Conservation (phyloP, 2,113 vertebrate genomes). For the Petrocephalus microphthalmus region DNA sequence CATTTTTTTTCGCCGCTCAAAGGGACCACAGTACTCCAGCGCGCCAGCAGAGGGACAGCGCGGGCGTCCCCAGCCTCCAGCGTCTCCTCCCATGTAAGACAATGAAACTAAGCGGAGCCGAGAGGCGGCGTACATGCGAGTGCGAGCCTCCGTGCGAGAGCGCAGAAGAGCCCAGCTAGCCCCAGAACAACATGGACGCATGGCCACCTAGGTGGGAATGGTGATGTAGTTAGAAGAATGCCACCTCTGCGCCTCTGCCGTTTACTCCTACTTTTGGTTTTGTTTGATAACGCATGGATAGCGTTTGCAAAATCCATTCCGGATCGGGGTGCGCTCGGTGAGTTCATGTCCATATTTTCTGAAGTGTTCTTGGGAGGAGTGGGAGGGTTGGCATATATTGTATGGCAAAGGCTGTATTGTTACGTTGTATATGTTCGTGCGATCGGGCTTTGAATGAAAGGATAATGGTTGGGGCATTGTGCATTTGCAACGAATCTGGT, state of each 20-base stretch:
- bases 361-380: neutral
- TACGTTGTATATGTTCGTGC: neutral
- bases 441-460: neutral
- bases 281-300: slow-evolving; percentile 25
- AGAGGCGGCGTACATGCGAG: slow-evolving; percentile 2
- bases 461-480: slow-evolving; percentile 20
- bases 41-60: slow-evolving; percentile 10
- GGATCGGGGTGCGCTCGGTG: slow-evolving; percentile 32
- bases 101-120: slow-evolving; percentile 20
- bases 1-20: neutral
- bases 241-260: slow-evolving; percentile 28
- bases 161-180: slow-evolving; percentile 25
- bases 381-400: neutral
- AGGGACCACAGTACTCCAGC: neutral
- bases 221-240: slow-evolving; percentile 44
- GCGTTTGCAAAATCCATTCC: slow-evolving; percentile 31
- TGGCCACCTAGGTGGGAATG: slow-evolving; percentile 20
- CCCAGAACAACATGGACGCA: slow-evolving; percentile 41
- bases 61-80: neutral
- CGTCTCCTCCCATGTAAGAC: slow-evolving; percentile 32
- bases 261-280: slow-evolving; percentile 28
- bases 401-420: neutral
- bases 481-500: slow-evolving; percentile 18
- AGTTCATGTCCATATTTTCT: slow-evolving; percentile 23
- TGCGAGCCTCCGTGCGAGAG: slow-evolving; percentile 26